Percentiles rank a stretch among this genome's conserved stretches.
phyloP scores from a whole-genome alignment of 2,888 invertebrate species.

The Melanargia galathea region DNA sequence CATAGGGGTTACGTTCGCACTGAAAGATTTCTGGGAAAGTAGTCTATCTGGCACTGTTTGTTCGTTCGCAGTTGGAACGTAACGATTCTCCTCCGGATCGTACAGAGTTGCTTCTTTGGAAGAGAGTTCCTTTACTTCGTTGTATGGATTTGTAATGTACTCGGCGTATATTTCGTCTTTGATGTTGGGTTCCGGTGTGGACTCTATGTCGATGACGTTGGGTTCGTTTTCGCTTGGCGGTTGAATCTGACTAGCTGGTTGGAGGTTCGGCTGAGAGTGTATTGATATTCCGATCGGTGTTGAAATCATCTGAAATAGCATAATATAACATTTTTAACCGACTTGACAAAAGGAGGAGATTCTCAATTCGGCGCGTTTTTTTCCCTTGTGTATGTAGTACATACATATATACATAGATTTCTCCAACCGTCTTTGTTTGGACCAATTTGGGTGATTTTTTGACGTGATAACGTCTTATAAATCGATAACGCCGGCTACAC shows the following conservation, averaged over 20 bases:
- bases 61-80: constrained; percentile 38
- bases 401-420: no score
- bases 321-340: no score
- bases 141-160: constrained; percentile 82
- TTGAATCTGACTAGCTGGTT: constrained; percentile 49
- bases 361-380: no score
- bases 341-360: no score
- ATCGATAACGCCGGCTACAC: no score
- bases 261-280: constrained; percentile 67
- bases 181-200: constrained; percentile 33
- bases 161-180: constrained; percentile 76
- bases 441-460: no score
- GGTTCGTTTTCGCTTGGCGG: constrained; percentile 44
- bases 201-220: constrained; percentile 41
- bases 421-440: no score
- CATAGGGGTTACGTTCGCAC: constrained; percentile 72
- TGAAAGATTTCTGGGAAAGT: constrained; percentile 65
- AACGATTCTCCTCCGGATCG: constrained; percentile 54
- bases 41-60: constrained; percentile 41
- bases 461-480: no score
- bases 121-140: constrained; percentile 58
- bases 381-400: no score
- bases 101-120: constrained; percentile 59
- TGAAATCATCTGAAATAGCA: constrained; percentile 83
- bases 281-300: constrained; percentile 83